Conservation (phyloP, 2,797 vertebrate species). For the Masticophis lateralis region DNA sequence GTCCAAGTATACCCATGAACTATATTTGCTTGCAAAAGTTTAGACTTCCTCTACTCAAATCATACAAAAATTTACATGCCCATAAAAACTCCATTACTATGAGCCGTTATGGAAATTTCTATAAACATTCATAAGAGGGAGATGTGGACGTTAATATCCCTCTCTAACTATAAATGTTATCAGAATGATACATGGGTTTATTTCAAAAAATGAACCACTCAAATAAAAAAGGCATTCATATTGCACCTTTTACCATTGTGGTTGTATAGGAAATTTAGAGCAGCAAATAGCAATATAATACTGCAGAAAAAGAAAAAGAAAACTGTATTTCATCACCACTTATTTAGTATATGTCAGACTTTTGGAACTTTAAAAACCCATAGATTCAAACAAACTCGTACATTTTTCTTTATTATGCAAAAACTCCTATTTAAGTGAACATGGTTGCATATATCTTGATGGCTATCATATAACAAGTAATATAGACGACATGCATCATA, state of each 20-base stretch:
- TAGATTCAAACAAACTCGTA: background rate
- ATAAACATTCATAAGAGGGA: constrained; percentile 12
- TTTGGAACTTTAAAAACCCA: background rate
- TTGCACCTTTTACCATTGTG: background rate
- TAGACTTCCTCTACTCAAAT: background rate
- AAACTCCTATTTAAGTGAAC: background rate
- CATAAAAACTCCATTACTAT: background rate
- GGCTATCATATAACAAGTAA: background rate
- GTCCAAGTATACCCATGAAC: background rate
- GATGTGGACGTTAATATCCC: constrained; percentile 17
- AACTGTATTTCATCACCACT: background rate
- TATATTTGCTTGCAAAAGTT: background rate
- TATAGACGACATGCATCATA: background rate
- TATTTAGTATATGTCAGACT: background rate
- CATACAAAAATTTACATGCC: constrained; percentile 7
- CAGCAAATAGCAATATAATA: background rate
- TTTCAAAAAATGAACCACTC: constrained; percentile 20
- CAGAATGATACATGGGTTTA: constrained; percentile 18
- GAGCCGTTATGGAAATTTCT: background rate
- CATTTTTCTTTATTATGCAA: background rate
- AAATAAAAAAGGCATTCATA: constrained; percentile 16
- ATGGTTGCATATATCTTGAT: background rate
- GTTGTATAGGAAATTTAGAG: background rate
- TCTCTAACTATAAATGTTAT: constrained; percentile 15
- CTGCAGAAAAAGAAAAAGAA: background rate